Conservation (phyloP, 2,888 invertebrate genomes). For the Endotricha flammealis region DNA sequence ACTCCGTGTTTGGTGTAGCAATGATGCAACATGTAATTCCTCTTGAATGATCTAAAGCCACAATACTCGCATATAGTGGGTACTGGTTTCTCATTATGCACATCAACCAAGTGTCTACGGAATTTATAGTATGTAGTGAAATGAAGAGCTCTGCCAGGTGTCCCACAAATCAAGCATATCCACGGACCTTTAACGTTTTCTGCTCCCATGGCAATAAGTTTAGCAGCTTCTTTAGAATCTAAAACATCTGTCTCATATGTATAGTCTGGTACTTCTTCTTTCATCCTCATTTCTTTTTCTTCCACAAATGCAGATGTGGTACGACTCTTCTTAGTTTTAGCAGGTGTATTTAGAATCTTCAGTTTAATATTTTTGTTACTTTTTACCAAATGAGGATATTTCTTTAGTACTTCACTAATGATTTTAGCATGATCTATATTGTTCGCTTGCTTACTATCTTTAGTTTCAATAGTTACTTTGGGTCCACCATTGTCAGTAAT, state of each 20-base stretch:
- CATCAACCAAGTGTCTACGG: constrained; percentile 88
- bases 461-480: constrained; percentile 80
- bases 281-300: constrained; percentile 31
- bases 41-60: constrained; percentile 85
- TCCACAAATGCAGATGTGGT: constrained; percentile 23
- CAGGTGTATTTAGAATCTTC: constrained; percentile 85
- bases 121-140: constrained; percentile 89
- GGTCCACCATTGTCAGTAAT: constrained; percentile 38
- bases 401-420: constrained; percentile 91
- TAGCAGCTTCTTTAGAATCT: constrained; percentile 80
- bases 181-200: constrained; percentile 86
- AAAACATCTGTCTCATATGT: constrained; percentile 74
- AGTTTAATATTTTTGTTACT: constrained; percentile 92
- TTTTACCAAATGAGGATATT: constrained; percentile 91
- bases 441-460: constrained; percentile 72
- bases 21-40: constrained; percentile 87
- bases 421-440: constrained; percentile 88
- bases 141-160: constrained; percentile 81
- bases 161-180: constrained; percentile 87
- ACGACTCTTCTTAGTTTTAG: constrained; percentile 35
- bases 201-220: constrained; percentile 78
- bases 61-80: constrained; percentile 90
- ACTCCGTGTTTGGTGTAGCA: constrained; percentile 88
- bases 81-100: constrained; percentile 88
- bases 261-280: constrained; percentile 37